These are phyloP conservation scores for Cheilosia impressa DNA, from an alignment of 2,888 invertebrate genomes.

Conservation along the genomic window DNA sequence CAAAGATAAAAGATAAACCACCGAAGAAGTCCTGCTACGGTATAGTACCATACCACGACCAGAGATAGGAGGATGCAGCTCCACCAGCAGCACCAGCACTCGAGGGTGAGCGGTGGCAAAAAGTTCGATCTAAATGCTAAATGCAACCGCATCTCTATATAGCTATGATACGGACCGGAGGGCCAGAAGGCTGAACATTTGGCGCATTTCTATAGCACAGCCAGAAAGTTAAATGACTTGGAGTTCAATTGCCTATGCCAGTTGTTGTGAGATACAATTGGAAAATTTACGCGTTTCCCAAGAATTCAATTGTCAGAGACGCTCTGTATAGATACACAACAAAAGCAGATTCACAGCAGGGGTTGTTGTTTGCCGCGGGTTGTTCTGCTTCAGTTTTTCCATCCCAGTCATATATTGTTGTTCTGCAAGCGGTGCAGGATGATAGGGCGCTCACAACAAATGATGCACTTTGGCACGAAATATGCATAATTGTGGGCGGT, in stretches of 20 bases:
- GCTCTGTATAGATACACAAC: background rate
- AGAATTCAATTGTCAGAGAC: conserved; percentile 70
- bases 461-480: conserved; percentile 71
- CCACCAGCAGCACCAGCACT: background rate
- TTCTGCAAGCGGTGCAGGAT: conserved; percentile 17
- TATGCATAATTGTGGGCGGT: conserved; percentile 72
- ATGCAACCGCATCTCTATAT: conserved; percentile 38
- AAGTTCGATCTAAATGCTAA: conserved; percentile 53
- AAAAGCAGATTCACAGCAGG: conserved; percentile 24
- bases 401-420: conserved; percentile 24
- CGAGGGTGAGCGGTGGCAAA: conserved; percentile 41
- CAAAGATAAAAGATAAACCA: conserved; percentile 74
- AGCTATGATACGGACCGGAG: conserved; percentile 4
- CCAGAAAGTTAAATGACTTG: conserved; percentile 72
- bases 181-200: conserved; percentile 3
- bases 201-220: conserved; percentile 50
- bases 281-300: conserved; percentile 70
- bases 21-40: conserved; percentile 53
- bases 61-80: conserved; percentile 15
- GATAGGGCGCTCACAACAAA: conserved; percentile 51
- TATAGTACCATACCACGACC: conserved; percentile 17
- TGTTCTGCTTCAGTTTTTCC: conserved; percentile 37
- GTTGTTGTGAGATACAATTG: conserved; percentile 72
- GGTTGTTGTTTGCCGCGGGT: conserved; percentile 61
- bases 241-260: conserved; percentile 73